phyloP scores from a whole-genome alignment of 2,797 vertebrate genomes.

The Gambelia wislizenii region DNA sequence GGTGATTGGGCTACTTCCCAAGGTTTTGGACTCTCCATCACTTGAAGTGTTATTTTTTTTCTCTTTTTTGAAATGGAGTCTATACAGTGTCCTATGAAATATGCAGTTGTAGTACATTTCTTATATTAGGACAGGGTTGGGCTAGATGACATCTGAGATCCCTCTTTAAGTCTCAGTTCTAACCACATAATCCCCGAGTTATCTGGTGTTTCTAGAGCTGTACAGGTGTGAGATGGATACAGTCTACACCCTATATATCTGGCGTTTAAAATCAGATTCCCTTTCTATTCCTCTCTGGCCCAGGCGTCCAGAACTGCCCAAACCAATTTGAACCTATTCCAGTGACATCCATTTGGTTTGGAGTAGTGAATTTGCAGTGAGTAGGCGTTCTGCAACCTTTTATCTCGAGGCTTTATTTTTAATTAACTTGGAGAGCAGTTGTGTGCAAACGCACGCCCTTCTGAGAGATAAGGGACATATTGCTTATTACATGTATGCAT shows the following conservation, averaged over 20 bases:
- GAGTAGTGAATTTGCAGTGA: not conserved
- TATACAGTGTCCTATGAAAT: too few species aligned
- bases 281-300: not conserved
- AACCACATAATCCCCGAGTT: not conserved
- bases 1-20: not conserved
- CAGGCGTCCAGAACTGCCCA: not conserved
- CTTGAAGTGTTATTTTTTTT: not conserved
- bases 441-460: not conserved
- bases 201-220: not conserved
- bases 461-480: not conserved
- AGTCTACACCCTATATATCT: too few species aligned
- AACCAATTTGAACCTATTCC: not conserved
- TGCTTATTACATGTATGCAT: too few species aligned
- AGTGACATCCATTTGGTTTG: not conserved
- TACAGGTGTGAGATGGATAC: not conserved
- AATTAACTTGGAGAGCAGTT: conserved; percentile 6
- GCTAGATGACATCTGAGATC: not conserved
- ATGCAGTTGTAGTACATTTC: not conserved
- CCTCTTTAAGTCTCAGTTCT: not conserved
- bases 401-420: not conserved
- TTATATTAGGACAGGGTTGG: not conserved
- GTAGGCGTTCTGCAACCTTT: not conserved
- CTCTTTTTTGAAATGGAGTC: too few species aligned
- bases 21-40: not conserved
- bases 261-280: not conserved